phyloP scores from a whole-genome alignment of 2,113 vertebrate species.

The Shinisaurus crocodilurus region DNA sequence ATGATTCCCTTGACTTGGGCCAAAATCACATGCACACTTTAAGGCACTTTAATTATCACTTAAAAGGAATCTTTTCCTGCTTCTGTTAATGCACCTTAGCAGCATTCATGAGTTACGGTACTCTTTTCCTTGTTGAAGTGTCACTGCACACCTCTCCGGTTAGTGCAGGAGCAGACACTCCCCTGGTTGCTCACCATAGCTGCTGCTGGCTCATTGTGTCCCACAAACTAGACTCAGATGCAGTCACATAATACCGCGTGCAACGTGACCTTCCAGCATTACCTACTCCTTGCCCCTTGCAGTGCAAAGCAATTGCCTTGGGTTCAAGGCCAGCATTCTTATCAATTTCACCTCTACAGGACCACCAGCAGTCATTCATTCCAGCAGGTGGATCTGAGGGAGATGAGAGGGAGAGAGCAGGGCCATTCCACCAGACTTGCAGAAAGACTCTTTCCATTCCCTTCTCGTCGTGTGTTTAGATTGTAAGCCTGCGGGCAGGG shows the following conservation, averaged over 20 bases:
- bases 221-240: neutral
- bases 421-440: too few species aligned
- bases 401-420: too few species aligned
- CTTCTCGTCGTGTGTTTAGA: too few species aligned
- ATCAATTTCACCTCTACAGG: neutral
- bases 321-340: neutral
- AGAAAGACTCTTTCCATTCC: too few species aligned
- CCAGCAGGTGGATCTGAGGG: too few species aligned
- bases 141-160: neutral
- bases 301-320: neutral
- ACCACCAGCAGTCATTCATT: too few species aligned
- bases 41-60: conserved; percentile 1
- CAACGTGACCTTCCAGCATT: neutral
- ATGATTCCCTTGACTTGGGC: neutral
- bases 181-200: neutral
- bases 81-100: neutral
- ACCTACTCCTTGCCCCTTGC: neutral
- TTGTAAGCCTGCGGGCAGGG: too few species aligned
- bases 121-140: neutral
- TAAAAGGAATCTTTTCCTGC: neutral
- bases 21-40: neutral
- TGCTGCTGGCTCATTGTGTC: neutral
- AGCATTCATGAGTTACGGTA: neutral
- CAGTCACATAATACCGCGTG: neutral
- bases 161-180: too few species aligned